Conservation (phyloP, 1,140 invertebrate genomes). For the Camponotus floridanus region DNA sequence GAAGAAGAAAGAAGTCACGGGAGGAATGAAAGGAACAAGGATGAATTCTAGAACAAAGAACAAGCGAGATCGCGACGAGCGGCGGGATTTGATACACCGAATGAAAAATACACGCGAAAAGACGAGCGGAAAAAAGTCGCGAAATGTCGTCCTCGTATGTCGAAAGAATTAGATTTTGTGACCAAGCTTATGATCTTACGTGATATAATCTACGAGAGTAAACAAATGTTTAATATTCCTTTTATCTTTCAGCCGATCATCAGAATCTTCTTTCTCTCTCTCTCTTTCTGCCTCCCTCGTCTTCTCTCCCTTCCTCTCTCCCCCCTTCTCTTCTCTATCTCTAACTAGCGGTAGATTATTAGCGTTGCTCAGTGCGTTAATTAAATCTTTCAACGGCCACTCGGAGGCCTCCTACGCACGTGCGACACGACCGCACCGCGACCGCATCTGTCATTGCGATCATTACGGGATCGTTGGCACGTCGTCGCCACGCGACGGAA, state of each 20-base stretch:
- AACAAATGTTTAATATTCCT: neutral
- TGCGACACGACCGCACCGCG: conserved; percentile 50
- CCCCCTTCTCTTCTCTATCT: too few species aligned
- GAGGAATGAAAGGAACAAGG: conserved; percentile 22
- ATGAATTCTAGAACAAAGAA: conserved; percentile 25
- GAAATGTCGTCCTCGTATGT: neutral
- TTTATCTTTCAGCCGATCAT: neutral
- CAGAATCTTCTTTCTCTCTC: too few species aligned
- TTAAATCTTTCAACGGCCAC: conserved; percentile 49
- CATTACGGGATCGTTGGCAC: conserved; percentile 46
- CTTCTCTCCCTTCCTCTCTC: too few species aligned
- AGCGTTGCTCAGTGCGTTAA: conserved; percentile 13
- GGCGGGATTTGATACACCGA: conserved; percentile 15
- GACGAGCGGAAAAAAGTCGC: neutral
- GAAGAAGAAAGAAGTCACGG: conserved; percentile 36
- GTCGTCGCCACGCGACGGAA: conserved; percentile 54
- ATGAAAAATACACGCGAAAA: conserved; percentile 38
- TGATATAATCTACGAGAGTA: neutral
- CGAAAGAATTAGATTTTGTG: neutral
- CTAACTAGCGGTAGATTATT: neutral
- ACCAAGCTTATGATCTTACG: neutral
- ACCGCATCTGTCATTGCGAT: conserved; percentile 51
- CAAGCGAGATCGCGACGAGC: conserved; percentile 13
- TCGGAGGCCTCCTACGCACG: conserved; percentile 10
- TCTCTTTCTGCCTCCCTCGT: too few species aligned